Evolutionary conservation across 2,888 invertebrate genomes (phyloP), one percentile per base, ranked within the genome.

Genomic region (Acanthacorydalis orientalis): DNA sequence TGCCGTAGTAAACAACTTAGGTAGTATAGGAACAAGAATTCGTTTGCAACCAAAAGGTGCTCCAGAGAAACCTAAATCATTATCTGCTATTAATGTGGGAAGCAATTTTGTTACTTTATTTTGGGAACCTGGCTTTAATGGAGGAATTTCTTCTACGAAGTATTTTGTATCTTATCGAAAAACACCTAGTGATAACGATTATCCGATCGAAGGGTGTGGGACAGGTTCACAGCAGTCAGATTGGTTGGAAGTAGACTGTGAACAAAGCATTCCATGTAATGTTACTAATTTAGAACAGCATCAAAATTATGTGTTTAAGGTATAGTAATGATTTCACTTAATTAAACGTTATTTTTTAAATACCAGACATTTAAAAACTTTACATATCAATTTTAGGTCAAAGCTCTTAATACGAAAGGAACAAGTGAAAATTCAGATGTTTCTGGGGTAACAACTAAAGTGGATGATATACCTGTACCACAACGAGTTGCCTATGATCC

Each of bases 71-170:
- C 91, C 92, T 0, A 77, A 75, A 6, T 77, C 80, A 50, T 64
- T 90, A 23, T 71, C 76, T 2, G 78, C 83, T 9, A 71, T 81
- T 49, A 80, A 82, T 59, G 75, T 83, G 0, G 88, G 88, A 0
- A 82, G 83, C 11, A 83, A 82, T 48, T 84, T 75, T 58, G 85
- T 90, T 1, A 80, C 84, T 0, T 68, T 92, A 15, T 74, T 77
- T 49, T 92, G 91, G 91, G 84, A 86, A 57, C 79, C 87, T 0
- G 91, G 91, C 1, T 93, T 92, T 61, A 87, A 92, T 62, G 92
- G 92, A 0, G 92, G 92, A 0, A 67, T 89, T 47, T 77, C 79
- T 43, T 86, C 82, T 57, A 91, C 90, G 1, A 89, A 88, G 60
- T 89, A 86, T 66, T 86, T 86, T 58, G 83, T 89, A n/a, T 77